These are phyloP conservation scores for Aphaenogaster rudis DNA, from an alignment of 1,140 invertebrate species.

Conservation along the genomic window DNA sequence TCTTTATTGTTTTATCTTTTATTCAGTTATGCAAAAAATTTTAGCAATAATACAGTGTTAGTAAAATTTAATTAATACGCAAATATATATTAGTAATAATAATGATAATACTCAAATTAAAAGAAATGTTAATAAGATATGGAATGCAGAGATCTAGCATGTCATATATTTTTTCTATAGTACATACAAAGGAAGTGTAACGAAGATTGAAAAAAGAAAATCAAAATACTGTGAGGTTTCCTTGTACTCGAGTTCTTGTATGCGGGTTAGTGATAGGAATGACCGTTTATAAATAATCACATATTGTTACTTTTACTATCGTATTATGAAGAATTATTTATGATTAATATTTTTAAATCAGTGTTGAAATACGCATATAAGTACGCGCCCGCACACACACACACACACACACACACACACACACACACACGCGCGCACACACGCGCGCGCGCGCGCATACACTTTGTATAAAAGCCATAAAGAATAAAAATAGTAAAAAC, in stretches of 20 bases:
- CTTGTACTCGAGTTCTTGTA: not conserved
- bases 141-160: not conserved
- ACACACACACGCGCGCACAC: not conserved
- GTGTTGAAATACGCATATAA: not conserved
- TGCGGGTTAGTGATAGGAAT: not conserved
- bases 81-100: not conserved
- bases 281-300: not conserved
- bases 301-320: not conserved
- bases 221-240: not conserved
- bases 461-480: not conserved
- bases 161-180: not conserved
- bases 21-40: not conserved
- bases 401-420: not conserved
- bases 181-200: not conserved
- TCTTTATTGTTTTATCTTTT: constrained; percentile 2
- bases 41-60: not conserved
- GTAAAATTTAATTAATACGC: not conserved
- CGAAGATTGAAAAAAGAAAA: not conserved
- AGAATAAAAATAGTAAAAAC: not conserved
- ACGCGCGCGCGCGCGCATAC: not conserved
- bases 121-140: not conserved
- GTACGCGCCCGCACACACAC: no score
- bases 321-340: not conserved
- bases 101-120: not conserved
- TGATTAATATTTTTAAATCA: not conserved